These are phyloP conservation scores for Rhinichthys klamathensis DNA, from an alignment of 2,113 vertebrate genomes.

Conservation along the genomic window DNA sequence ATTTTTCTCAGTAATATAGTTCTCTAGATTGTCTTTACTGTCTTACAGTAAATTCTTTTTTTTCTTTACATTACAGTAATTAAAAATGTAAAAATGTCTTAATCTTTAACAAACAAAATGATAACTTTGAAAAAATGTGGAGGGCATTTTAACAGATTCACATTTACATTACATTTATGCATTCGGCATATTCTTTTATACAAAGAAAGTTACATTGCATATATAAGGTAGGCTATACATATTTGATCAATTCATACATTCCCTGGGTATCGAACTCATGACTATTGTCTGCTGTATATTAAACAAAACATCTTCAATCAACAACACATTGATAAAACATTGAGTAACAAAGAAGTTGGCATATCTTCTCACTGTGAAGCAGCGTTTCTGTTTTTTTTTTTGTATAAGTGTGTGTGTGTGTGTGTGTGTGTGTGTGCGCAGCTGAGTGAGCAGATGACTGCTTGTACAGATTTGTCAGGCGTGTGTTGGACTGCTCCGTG, in stretches of 20 bases:
- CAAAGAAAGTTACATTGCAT: neutral
- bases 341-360: neutral
- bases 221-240: neutral
- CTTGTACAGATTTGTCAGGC: slow-evolving; percentile 73
- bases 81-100: too few relatives aligned
- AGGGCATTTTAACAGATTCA: neutral
- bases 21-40: too few relatives aligned
- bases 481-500: slow-evolving; percentile 59
- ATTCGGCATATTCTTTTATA: neutral
- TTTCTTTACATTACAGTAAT: too few relatives aligned
- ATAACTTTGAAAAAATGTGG: neutral
- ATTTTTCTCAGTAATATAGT: too few relatives aligned
- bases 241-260: neutral
- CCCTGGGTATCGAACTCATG: neutral
- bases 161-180: neutral
- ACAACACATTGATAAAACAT: neutral
- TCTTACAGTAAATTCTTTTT: too few relatives aligned
- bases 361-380: slow-evolving; percentile 55
- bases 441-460: slow-evolving; percentile 43
- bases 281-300: neutral
- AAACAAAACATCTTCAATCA: neutral
- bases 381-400: slow-evolving; percentile 63
- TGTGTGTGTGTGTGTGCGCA: slow-evolving; percentile 55
- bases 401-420: slow-evolving; percentile 59
- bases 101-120: too few relatives aligned